These are phyloP conservation scores for Diploscapter pachys DNA, from an alignment of 1,140 invertebrate genomes.

Conservation along the genomic window DNA sequence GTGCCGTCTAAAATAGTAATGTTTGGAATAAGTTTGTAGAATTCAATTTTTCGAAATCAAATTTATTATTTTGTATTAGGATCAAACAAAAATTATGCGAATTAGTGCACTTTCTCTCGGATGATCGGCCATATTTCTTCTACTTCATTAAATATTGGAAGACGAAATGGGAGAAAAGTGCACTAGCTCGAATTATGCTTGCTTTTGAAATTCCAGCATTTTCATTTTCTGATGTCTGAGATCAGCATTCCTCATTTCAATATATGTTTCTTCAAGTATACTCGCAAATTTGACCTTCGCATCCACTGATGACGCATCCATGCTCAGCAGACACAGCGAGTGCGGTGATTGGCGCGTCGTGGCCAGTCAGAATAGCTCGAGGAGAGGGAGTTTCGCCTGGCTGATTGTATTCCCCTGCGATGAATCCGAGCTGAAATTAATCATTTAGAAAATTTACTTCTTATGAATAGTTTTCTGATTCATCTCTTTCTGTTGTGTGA, in stretches of 20 bases:
- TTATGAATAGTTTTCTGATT: not conserved
- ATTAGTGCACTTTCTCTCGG: not conserved
- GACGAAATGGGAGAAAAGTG: not conserved
- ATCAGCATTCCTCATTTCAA: not conserved
- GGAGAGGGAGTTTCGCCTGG: constrained; percentile 78
- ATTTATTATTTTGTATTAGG: no score
- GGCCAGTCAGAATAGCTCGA: constrained; percentile 89
- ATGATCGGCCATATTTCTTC: not conserved
- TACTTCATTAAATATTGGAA: not conserved
- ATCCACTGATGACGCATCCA: constrained; percentile 89
- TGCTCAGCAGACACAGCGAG: constrained; percentile 95
- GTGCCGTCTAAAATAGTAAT: constrained; percentile 73
- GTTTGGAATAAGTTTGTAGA: not conserved
- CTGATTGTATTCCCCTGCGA: constrained; percentile 78
- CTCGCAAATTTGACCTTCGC: constrained; percentile 57
- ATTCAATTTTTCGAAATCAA: not conserved
- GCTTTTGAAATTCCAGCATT: not conserved
- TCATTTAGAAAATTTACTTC: not conserved
- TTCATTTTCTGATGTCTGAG: not conserved
- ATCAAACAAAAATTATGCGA: no score
- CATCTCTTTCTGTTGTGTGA: no score
- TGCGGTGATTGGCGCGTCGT: constrained; percentile 87
- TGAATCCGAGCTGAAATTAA: constrained; percentile 80
- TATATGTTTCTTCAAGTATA: not conserved
- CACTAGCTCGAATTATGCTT: not conserved